Base-by-base conservation (phyloP, 2,113 vertebrate species). In the Lepisosteus osseus region DNA sequence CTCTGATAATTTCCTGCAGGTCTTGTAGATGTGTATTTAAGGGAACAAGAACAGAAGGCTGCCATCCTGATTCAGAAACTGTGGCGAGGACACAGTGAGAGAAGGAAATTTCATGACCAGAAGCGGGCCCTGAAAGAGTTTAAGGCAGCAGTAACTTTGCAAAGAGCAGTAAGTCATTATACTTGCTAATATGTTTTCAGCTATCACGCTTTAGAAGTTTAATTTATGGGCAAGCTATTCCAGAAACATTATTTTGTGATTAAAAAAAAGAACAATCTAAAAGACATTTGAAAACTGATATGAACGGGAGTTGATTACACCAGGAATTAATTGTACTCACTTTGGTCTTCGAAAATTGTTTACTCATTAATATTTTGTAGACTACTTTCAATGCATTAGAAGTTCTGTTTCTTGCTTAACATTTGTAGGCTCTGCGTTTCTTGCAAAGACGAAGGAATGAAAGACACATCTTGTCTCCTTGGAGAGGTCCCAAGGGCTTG, bases 11-110 rank as follows among this genome's bases (percentile, higher is more conserved):
- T 66, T 54, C 43, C 14, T 68, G 12, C 67, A 93, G 92, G 81
- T 29, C 94, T 94, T 84, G 80, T 98, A 83, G 85, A 91, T 80
- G 86, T 88, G 54, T 93, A 93, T 84, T 84, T 97, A 80, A 88
- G 82, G 61, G 94, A 96, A 85, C 85, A 93, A 12, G 91, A 97
- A 79, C 88, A 86, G 0, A 90, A 86, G 73, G 93, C 96, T 1
- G 96, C 95, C 42, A 56, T 97, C 77, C 76, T 90, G 76, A 95
- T 99, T 80, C 97, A 99, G 90, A 96, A 89, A 77, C 86, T 88
- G 43, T 99, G 95, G 96, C 85, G 93, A 88, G 96, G 96, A 13
- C 88, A 93, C 85, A 88, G 83, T 78, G 91, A 89, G 74, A 90
- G 96, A 82, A 92, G 74, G 45, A 81, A 45, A 62, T 94, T 94